Evolutionary conservation across 2,888 invertebrate genomes (phyloP), one percentile per base, ranked within the genome.

Genomic region (Eupithecia pulchellata): DNA sequence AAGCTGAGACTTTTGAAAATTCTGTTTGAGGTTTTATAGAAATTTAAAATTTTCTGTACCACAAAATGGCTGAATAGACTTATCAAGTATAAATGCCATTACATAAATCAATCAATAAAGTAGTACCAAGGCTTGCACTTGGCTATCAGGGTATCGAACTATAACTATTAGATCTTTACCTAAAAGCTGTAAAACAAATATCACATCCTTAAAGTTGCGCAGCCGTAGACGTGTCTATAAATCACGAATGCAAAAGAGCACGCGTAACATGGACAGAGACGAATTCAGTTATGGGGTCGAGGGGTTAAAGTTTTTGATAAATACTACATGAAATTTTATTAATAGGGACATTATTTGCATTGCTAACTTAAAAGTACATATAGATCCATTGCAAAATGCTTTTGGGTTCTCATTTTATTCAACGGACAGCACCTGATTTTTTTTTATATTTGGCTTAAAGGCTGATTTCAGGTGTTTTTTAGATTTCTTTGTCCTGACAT

Each of bases 241-340:
- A 72, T 74, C 74, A 74, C 74, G 74, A 74, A 66, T 61, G 60
- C 64, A 72, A 71, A 74, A 72, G 71, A 71, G 71, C 73, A 71
- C 71, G 71, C 68, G 68, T 64, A 61, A 66, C 25, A 58, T 61
- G n/a, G 29, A 60, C 71, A 55, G 69, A 34, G 64, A n/a, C 14
- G 58, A 8, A 42, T 25, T 34, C 27, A 58, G 42, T 36, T 25
- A 32, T 60, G 5, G 32, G 34, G n/a, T 13, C 32, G 14, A 20
- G n/a, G 20, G 13, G 20, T n/a, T n/a, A n/a, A n/a, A n/a, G n/a
- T n/a, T n/a, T n/a, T n/a, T n/a, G n/a, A n/a, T n/a, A n/a, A n/a
- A n/a, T n/a, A n/a, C n/a, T n/a, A n/a, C 47, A n/a, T 4, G n/a
- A n/a, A n/a, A 2, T 27, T 4, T 27, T 55, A 25, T 27, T 11